These are phyloP conservation scores for Porphyrio hochstetteri DNA, from an alignment of 2,113 vertebrate species.

Conservation along the genomic window DNA sequence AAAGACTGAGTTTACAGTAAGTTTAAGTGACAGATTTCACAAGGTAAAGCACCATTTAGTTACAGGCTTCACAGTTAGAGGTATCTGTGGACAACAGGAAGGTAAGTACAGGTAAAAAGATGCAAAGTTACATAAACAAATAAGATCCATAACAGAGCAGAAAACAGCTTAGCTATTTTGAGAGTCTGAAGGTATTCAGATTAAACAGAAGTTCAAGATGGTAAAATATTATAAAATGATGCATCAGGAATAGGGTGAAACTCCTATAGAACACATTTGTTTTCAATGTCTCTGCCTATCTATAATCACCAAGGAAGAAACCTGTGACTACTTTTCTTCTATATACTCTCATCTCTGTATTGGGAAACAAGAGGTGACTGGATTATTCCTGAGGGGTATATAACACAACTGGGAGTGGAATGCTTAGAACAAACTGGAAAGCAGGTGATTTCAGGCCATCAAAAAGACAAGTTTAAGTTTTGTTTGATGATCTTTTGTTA, in stretches of 20 bases:
- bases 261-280: not conserved
- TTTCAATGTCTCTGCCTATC: not conserved
- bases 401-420: not conserved
- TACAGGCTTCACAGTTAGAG: not conserved
- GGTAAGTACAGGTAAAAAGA: not conserved
- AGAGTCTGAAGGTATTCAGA: not conserved
- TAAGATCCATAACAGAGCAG: not conserved
- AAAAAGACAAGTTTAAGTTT: not conserved
- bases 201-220: not conserved
- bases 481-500: not conserved
- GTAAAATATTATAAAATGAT: not conserved
- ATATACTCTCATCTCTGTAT: no score
- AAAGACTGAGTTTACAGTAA: not conserved
- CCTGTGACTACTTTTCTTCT: not conserved
- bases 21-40: not conserved
- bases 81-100: not conserved
- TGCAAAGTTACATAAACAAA: not conserved
- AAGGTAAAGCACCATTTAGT: not conserved
- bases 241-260: not conserved
- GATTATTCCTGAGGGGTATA: rapidly evolving
- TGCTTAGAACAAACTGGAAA: not conserved
- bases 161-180: not conserved
- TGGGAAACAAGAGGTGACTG: rapidly evolving
- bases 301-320: not conserved
- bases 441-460: not conserved